phyloP scores from a whole-genome alignment of 2,113 vertebrate species.

The Alaudala cheleensis region DNA sequence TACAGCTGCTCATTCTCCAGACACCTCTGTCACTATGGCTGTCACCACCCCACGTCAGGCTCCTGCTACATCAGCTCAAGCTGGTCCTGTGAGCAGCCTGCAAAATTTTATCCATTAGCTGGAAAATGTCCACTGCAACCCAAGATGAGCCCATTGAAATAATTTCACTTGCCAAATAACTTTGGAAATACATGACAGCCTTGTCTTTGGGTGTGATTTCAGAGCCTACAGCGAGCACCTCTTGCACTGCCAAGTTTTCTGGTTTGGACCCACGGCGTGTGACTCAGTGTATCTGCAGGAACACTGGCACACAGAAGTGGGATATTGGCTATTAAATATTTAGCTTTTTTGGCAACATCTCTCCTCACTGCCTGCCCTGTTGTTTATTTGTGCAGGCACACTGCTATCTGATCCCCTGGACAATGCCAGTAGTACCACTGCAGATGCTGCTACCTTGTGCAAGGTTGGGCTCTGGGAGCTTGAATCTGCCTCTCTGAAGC shows the following conservation, averaged over 20 bases:
- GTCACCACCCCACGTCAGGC: not conserved
- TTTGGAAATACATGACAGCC: not conserved
- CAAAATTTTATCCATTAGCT: not conserved
- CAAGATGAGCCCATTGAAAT: not conserved
- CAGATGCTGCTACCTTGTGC: constrained; percentile 62
- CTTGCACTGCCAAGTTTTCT: not conserved
- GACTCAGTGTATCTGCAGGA: not conserved
- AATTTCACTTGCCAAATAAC: constrained; percentile 30
- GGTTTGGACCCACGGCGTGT: fast-evolving
- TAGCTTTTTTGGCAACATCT: constrained; percentile 2
- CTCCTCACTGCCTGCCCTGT: not conserved
- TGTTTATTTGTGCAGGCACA: constrained; percentile 20
- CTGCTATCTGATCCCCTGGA: constrained; percentile 1
- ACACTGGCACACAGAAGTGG: not conserved
- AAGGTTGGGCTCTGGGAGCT: constrained; percentile 51
- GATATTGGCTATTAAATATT: not conserved
- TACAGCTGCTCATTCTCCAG: not conserved
- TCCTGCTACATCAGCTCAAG: not conserved
- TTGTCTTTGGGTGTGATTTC: not conserved
- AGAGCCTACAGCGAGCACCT: not conserved
- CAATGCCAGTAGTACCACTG: not conserved
- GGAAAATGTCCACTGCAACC: not conserved
- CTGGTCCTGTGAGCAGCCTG: not conserved
- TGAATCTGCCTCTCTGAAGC: constrained; percentile 48
- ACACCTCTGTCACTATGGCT: not conserved